A percentile compares a stretch with the other conserved stretches of the same genome.
Conservation (phyloP, 2,113 vertebrate genomes). For the Nyctereutes procyonoides region DNA sequence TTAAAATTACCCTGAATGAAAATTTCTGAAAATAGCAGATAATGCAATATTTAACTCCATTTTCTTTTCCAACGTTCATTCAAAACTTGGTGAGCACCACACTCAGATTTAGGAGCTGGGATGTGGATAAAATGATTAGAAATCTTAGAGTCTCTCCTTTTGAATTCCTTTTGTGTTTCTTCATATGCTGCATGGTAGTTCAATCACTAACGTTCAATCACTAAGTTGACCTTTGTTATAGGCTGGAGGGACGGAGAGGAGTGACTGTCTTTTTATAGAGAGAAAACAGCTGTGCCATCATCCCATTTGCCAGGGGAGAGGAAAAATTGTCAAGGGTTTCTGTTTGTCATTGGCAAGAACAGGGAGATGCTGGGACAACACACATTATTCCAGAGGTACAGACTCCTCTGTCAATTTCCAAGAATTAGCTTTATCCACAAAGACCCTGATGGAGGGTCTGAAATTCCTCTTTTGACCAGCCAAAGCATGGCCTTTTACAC, state of each 20-base stretch:
- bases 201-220: neutral
- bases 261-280: constrained; percentile 59
- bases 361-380: constrained; percentile 56
- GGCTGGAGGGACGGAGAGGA: constrained; percentile 42
- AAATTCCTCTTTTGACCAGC: constrained; percentile 73
- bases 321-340: constrained; percentile 72
- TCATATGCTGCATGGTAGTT: neutral
- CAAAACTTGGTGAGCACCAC: neutral
- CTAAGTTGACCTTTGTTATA: constrained; percentile 36
- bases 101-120: neutral
- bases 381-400: constrained; percentile 75
- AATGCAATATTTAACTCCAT: neutral
- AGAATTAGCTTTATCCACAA: constrained; percentile 76
- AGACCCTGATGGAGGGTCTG: constrained; percentile 54
- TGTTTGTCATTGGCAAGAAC: constrained; percentile 81
- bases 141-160: neutral
- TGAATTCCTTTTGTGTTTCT: constrained; percentile 26
- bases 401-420: constrained; percentile 75
- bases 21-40: neutral
- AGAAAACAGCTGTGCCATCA: constrained; percentile 77
- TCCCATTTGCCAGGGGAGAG: constrained; percentile 62
- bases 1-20: neutral
- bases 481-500: constrained; percentile 56
- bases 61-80: neutral
- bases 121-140: neutral